phyloP scores from a whole-genome alignment of 2,113 vertebrate genomes.

The Danionella cerebrum region DNA sequence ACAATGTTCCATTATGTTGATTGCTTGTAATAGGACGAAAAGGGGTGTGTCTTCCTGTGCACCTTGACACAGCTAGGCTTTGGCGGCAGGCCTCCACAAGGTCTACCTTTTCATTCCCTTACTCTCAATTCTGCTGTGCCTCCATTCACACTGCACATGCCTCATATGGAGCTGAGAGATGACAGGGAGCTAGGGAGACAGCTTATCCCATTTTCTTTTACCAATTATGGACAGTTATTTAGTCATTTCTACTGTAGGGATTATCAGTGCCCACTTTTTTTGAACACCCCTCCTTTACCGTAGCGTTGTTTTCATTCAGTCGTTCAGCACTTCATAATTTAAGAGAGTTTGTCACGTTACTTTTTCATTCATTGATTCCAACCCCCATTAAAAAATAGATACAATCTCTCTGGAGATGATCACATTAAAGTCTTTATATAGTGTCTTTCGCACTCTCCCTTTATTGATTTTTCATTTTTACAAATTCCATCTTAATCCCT shows the following conservation, averaged over 20 bases:
- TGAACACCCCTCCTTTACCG: slow-evolving; percentile 58
- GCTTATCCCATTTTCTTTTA: slow-evolving; percentile 10
- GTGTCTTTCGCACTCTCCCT: slow-evolving; percentile 1
- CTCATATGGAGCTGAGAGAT: slow-evolving; percentile 78
- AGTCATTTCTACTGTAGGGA: slow-evolving; percentile 88
- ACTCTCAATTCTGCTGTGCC: slow-evolving; percentile 98
- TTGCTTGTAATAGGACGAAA: slow-evolving; percentile 99
- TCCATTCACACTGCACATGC: slow-evolving; percentile 94
- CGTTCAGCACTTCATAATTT: too few species aligned
- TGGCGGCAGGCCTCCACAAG: slow-evolving; percentile 99
- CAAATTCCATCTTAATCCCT: slow-evolving; percentile 79
- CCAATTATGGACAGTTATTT: slow-evolving; percentile 50
- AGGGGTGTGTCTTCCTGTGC: slow-evolving; percentile 99
- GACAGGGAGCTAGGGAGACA: slow-evolving; percentile 51
- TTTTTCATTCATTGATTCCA: too few species aligned
- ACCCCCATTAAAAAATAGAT: too few species aligned
- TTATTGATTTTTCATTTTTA: too few species aligned
- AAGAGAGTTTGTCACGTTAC: too few species aligned
- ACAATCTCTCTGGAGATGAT: too few species aligned
- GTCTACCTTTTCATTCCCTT: slow-evolving; percentile 99
- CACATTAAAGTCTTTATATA: slow-evolving; percentile 34
- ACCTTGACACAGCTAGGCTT: slow-evolving; percentile 99
- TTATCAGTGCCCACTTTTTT: slow-evolving; percentile 64
- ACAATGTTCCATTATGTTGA: slow-evolving; percentile 99
- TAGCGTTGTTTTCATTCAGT: too few species aligned